Base-by-base conservation (phyloP, 2,888 invertebrate species). In the Trypoxylon attenuatum region DNA sequence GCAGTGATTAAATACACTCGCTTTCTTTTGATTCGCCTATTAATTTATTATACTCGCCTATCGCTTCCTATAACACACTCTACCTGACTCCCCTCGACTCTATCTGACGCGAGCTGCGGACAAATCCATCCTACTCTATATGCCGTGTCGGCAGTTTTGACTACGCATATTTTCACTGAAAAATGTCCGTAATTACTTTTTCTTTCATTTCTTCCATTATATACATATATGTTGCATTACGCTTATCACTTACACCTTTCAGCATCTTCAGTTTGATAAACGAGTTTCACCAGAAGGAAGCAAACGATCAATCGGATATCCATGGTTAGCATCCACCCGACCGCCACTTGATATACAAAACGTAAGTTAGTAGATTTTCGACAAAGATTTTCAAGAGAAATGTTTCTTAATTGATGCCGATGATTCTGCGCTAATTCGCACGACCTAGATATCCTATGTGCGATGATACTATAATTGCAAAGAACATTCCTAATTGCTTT, bases 51-150 rank as follows among this genome's bases (percentile, higher is more conserved):
- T 64, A 75, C 83, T 87, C 84, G 91, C 93, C 92, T 91, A 87
- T 94, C 94, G 8, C 90, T 89, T 0, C 91, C 94, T 13, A 93
- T 84, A 0, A 94, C 91, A 75, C 94, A 95, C 77, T 92, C 92
- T 6, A 93, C 90, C 43, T 90, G 90, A 65, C 91, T 91, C 87
- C 90, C 13, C 8, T 18, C 67, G n/a, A n/a, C n/a, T n/a, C n/a
- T 42, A 8, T 33, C 13, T 13, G 13, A 33, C 23, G 13, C 57
- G 38, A 94, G 81, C 5, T 88, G 84, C 0, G 93, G 92, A 78
- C 94, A 94, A 81, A 90, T 91, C 71, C 88, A 89, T 1, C 88
- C 88, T 2, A 91, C 90, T 39, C 90, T 90, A 68, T 90, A 91
- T 82, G 91, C 91, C 0, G 87, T 83, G 0, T 92, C 92, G 2